phyloP scores from a whole-genome alignment of 2,113 vertebrate species.

The Myxocyprinus asiaticus region DNA sequence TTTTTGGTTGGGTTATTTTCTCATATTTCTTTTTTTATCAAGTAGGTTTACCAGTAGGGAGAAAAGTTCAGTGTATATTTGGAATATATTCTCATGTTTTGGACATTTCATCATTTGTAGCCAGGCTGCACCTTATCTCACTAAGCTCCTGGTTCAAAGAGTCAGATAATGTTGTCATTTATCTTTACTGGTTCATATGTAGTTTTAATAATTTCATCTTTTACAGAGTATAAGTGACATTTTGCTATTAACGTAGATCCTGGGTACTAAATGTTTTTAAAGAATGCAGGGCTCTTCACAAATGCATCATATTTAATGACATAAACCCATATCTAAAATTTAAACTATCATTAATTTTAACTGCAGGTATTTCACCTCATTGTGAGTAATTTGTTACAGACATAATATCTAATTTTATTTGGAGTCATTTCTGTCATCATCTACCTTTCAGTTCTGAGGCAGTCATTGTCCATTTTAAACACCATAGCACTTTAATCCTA shows the following conservation, averaged over 20 bases:
- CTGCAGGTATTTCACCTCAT: slow-evolving; percentile 47
- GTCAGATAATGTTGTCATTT: slow-evolving; percentile 37
- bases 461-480: slow-evolving; percentile 3
- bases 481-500: slow-evolving; percentile 56
- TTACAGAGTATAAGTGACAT: slow-evolving; percentile 32
- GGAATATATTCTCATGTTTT: slow-evolving; percentile 42
- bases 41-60: slow-evolving; percentile 44
- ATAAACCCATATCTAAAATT: slow-evolving; percentile 14
- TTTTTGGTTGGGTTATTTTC: no score
- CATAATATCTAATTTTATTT: slow-evolving; percentile 29
- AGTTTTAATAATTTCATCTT: slow-evolving; percentile 34
- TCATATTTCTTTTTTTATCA: slow-evolving; percentile 31
- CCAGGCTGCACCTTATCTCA: slow-evolving; percentile 60
- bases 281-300: slow-evolving; percentile 45
- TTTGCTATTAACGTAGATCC: slow-evolving; percentile 41
- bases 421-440: slow-evolving; percentile 30
- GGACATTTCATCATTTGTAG: slow-evolving; percentile 34
- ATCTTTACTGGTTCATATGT: slow-evolving; percentile 13
- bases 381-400: slow-evolving; percentile 44
- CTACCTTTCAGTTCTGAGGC: background rate
- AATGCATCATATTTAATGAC: slow-evolving; percentile 51
- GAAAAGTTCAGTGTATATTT: slow-evolving; percentile 54
- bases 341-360: slow-evolving; percentile 40
- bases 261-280: slow-evolving; percentile 41
- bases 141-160: slow-evolving; percentile 37